phyloP scores from a whole-genome alignment of 2,797 vertebrate species.

The Cyprinella venusta region DNA sequence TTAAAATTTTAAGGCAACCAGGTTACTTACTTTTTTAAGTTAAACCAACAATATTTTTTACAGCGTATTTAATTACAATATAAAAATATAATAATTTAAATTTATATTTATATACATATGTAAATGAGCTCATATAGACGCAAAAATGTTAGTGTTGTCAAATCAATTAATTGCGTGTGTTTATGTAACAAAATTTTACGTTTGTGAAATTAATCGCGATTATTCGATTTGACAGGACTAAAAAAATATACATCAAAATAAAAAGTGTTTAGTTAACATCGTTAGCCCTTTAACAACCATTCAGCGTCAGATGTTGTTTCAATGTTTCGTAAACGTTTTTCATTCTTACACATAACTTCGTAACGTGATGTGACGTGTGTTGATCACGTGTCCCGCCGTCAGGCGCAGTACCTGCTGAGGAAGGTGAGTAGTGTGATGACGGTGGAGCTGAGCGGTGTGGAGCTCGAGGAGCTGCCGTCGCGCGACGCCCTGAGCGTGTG shows the following conservation, averaged over 20 bases:
- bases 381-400: background rate
- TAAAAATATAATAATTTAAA: too few relatives aligned
- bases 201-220: background rate
- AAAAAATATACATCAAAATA: background rate
- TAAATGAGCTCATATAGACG: too few relatives aligned
- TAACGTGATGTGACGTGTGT: background rate
- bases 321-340: background rate
- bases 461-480: constrained; percentile 81
- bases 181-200: background rate
- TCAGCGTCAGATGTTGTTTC: background rate
- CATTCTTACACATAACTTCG: background rate
- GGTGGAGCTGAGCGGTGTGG: constrained; percentile 80
- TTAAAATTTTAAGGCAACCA: too few relatives aligned
- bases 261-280: background rate
- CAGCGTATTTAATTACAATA: too few relatives aligned
- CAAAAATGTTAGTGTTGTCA: too few relatives aligned
- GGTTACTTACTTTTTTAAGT: too few relatives aligned
- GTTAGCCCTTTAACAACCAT: background rate
- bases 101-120: too few relatives aligned
- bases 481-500: constrained; percentile 79
- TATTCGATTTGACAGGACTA: background rate
- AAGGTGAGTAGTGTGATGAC: constrained; percentile 84
- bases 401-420: constrained; percentile 86
- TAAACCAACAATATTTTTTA: too few relatives aligned
- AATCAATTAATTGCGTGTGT: too few relatives aligned